These are phyloP conservation scores for Forbesichthys papilliferus DNA, from an alignment of 2,113 vertebrate species.

Conservation along the genomic window DNA sequence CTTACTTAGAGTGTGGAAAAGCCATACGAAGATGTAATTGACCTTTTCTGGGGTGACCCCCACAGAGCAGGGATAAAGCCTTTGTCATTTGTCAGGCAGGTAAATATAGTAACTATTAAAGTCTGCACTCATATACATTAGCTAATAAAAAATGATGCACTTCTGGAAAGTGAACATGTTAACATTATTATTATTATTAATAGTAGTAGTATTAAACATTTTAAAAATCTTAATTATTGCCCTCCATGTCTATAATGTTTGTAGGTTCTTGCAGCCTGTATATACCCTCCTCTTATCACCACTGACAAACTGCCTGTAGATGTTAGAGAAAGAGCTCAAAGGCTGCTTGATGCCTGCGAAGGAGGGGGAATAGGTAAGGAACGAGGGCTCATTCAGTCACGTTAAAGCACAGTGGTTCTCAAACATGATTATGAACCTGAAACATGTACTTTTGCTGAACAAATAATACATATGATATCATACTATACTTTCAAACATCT, in stretches of 20 bases:
- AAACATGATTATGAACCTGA: too few species aligned
- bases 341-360: conserved; percentile 50
- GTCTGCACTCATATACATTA: not conserved
- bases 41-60: conserved; percentile 53
- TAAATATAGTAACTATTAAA: conserved; percentile 30
- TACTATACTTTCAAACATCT: too few species aligned
- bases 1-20: conserved; percentile 55
- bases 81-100: conserved; percentile 73
- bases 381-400: not conserved
- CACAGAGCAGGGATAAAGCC: conserved; percentile 69
- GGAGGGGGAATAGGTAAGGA: conserved; percentile 70
- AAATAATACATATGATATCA: too few species aligned
- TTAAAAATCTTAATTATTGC: not conserved
- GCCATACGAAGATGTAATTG: conserved; percentile 60
- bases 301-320: conserved; percentile 58
- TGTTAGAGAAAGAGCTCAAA: conserved; percentile 59
- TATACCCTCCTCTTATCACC: conserved; percentile 68
- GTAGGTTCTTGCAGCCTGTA: conserved; percentile 73
- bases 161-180: not conserved
- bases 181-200: not conserved
- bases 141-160: not conserved
- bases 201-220: not conserved
- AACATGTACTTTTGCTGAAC: too few species aligned
- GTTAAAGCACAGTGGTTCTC: too few species aligned
- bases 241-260: not conserved